Evolutionary conservation across 2,797 vertebrate genomes (phyloP).

Genomic region (Chelidonichthys spinosus): DNA sequence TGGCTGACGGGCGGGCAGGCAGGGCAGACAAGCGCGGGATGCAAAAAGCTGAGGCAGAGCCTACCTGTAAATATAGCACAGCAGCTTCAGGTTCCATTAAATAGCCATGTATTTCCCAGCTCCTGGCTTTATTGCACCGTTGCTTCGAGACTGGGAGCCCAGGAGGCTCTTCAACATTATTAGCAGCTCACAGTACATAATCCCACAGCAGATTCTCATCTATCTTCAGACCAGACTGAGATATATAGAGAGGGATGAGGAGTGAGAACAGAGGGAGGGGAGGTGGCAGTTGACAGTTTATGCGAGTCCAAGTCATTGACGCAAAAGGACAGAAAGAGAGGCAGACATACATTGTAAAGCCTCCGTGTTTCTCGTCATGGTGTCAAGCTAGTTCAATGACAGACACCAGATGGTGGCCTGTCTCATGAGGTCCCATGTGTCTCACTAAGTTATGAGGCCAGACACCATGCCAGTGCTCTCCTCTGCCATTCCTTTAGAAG

Average conservation of each 20-base stretch:
- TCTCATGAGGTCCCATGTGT: constrained; percentile 71
- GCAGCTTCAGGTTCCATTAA: constrained; percentile 83
- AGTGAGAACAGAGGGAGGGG: constrained; percentile 27
- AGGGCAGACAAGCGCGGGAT: constrained; percentile 57
- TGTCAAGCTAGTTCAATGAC: constrained; percentile 59
- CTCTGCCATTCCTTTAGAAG: constrained; percentile 75
- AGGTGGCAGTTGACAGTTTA: constrained; percentile 30
- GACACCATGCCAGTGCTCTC: constrained; percentile 73
- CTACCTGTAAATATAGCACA: constrained; percentile 84
- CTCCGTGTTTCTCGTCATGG: constrained; percentile 40
- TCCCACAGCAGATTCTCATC: constrained; percentile 78
- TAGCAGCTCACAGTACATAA: constrained; percentile 85
- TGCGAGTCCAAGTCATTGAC: constrained; percentile 36
- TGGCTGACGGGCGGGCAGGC: constrained; percentile 55
- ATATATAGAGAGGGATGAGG: constrained; percentile 66
- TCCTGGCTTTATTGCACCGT: constrained; percentile 86
- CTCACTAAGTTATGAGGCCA: constrained; percentile 75
- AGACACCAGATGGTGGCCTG: constrained; percentile 81
- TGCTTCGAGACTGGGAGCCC: constrained; percentile 82
- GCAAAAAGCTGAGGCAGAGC: constrained; percentile 58
- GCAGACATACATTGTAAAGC: constrained; percentile 35
- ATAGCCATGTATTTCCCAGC: constrained; percentile 80
- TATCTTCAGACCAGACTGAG: constrained; percentile 77
- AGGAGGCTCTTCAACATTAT: constrained; percentile 86
- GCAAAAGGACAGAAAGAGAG: constrained; percentile 49